These are phyloP conservation scores for Macrosteles quadrilineatus DNA, from an alignment of 1,140 invertebrate genomes.

Conservation along the genomic window DNA sequence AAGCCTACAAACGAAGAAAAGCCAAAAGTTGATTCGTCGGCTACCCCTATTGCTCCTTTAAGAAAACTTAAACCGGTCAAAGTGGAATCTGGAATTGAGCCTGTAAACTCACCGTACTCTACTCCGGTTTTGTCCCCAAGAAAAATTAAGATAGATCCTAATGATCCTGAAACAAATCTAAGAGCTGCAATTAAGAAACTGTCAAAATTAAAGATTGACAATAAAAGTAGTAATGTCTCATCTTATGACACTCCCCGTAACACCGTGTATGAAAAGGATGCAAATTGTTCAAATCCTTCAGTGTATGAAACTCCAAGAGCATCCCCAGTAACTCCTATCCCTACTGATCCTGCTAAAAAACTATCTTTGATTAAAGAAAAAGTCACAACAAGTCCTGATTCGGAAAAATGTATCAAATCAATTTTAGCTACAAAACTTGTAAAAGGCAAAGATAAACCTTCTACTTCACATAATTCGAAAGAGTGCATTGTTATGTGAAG, in stretches of 20 bases:
- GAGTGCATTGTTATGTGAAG: conserved; percentile 17
- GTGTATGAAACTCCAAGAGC: background rate
- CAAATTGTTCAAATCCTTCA: background rate
- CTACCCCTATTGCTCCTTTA: no score
- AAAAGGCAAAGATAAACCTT: background rate
- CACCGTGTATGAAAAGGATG: no score
- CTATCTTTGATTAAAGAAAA: background rate
- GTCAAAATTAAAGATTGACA: background rate
- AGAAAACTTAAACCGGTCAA: no score
- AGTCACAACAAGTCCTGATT: background rate
- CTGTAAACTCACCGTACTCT: no score
- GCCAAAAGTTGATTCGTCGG: no score
- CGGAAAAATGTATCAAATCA: conserved; percentile 13
- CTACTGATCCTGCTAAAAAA: background rate
- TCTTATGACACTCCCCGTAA: no score
- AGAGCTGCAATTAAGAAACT: background rate
- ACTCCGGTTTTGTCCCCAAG: background rate
- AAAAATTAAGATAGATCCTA: background rate
- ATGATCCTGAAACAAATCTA: background rate
- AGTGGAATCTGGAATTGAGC: no score
- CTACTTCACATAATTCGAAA: background rate
- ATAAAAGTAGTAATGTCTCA: background rate
- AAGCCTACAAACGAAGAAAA: background rate
- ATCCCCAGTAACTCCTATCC: background rate
- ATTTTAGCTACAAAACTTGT: background rate